These are phyloP conservation scores for Ecdyonurus torrentis DNA, from an alignment of 2,888 invertebrate genomes.

Conservation along the genomic window DNA sequence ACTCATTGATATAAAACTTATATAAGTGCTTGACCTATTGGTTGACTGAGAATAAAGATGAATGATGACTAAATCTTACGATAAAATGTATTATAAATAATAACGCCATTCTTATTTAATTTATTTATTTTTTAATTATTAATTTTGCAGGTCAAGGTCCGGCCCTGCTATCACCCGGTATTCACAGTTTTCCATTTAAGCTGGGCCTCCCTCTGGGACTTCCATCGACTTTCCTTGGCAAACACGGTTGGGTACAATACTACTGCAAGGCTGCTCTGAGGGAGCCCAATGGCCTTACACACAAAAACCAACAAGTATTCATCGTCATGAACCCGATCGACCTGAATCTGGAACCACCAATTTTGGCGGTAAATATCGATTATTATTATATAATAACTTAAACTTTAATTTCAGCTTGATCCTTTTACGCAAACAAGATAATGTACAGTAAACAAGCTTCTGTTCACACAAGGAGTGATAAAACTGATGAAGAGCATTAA, in stretches of 20 bases:
- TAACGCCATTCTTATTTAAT: no score
- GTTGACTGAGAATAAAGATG: no score
- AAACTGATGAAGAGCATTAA: no score
- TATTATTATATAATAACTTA: no score
- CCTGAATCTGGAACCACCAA: slow-evolving; percentile 74
- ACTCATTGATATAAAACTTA: no score
- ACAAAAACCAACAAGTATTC: slow-evolving; percentile 93
- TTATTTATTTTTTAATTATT: neutral
- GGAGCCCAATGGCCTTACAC: slow-evolving; percentile 76
- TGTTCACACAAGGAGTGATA: no score
- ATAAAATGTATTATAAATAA: no score
- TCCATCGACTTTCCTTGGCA: slow-evolving; percentile 84
- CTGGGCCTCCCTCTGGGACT: slow-evolving; percentile 74
- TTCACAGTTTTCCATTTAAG: slow-evolving; percentile 90
- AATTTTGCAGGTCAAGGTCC: slow-evolving; percentile 52
- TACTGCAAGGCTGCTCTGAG: slow-evolving; percentile 79
- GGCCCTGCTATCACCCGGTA: slow-evolving; percentile 73
- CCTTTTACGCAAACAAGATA: no score
- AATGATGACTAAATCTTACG: no score
- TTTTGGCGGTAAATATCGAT: slow-evolving; percentile 56
- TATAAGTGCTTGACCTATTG: no score
- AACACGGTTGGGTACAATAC: slow-evolving; percentile 91
- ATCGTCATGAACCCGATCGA: slow-evolving; percentile 94
- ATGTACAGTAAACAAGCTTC: no score
- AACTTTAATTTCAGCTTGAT: no score